Evolutionary conservation across 2,888 invertebrate species (phyloP).

Genomic region (Pandemis cinnamomeana): DNA sequence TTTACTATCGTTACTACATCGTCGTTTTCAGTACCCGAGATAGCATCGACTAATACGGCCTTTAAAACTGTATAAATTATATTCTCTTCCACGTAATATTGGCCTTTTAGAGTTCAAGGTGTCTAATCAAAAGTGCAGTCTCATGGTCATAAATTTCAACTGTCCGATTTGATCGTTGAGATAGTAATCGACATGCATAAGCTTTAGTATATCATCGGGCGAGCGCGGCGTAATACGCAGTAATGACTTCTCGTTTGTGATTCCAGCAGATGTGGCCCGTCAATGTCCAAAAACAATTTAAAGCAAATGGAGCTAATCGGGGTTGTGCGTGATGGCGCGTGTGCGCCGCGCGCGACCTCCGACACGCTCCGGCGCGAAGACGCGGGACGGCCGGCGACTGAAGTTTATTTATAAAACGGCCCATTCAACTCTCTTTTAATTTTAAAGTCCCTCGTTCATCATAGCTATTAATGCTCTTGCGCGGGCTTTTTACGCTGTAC

Average conservation of each 20-base stretch:
- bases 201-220: conserved; percentile 30
- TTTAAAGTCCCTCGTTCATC: conserved; percentile 45
- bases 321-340: conserved; percentile 49
- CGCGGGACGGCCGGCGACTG: conserved; percentile 55
- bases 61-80: conserved; percentile 30
- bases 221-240: conserved; percentile 40
- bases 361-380: conserved; percentile 46
- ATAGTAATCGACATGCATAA: conserved; percentile 35
- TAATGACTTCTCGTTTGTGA: conserved; percentile 42
- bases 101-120: conserved; percentile 34
- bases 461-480: conserved; percentile 22
- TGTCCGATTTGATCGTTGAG: conserved; percentile 32
- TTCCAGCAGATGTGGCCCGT: conserved; percentile 55
- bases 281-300: conserved; percentile 57
- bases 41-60: conserved; percentile 20
- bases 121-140: conserved; percentile 36
- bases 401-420: conserved; percentile 72
- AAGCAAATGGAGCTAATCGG: conserved; percentile 52
- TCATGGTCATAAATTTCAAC: conserved; percentile 42
- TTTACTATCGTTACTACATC: conserved; percentile 67
- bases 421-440: conserved; percentile 66
- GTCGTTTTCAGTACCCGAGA: conserved; percentile 33
- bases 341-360: conserved; percentile 58
- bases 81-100: conserved; percentile 27
- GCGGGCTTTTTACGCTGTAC: conserved; percentile 12